phyloP scores from a whole-genome alignment of 2,797 vertebrate species.

The Heliangelus exortis region DNA sequence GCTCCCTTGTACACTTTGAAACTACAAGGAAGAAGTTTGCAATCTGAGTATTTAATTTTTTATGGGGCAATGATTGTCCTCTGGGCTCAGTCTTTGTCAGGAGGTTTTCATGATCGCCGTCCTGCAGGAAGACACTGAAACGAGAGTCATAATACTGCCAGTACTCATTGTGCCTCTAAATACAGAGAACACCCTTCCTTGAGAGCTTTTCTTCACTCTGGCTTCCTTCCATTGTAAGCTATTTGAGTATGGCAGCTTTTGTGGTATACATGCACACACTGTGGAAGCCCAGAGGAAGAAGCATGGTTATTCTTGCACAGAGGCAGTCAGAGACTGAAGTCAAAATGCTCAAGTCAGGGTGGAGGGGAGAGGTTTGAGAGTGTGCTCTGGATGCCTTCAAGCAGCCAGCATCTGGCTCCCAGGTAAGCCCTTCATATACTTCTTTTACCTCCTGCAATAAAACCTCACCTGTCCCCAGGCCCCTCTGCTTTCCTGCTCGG shows the following conservation, averaged over 20 bases:
- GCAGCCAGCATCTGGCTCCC: not conserved
- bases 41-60: not conserved
- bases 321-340: not conserved
- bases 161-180: not conserved
- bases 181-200: not conserved
- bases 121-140: not conserved
- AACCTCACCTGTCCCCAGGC: accelerated
- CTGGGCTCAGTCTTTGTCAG: not conserved
- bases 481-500: not conserved
- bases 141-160: not conserved
- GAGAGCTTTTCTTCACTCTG: not conserved
- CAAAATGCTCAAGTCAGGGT: not conserved
- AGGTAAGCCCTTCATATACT: accelerated
- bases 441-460: not conserved
- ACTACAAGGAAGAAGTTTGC: not conserved
- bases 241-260: not conserved
- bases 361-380: not conserved
- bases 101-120: not conserved
- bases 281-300: not conserved
- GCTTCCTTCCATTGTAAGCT: not conserved
- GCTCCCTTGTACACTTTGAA: not conserved
- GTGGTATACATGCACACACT: accelerated
- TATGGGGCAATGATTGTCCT: not conserved
- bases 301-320: not conserved
- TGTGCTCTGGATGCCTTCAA: not conserved